Percentiles rank a stretch among this genome's conserved stretches.
These are phyloP conservation scores for Monarcha castaneiventris DNA, from an alignment of 2,113 vertebrate species.

Conservation along the genomic window DNA sequence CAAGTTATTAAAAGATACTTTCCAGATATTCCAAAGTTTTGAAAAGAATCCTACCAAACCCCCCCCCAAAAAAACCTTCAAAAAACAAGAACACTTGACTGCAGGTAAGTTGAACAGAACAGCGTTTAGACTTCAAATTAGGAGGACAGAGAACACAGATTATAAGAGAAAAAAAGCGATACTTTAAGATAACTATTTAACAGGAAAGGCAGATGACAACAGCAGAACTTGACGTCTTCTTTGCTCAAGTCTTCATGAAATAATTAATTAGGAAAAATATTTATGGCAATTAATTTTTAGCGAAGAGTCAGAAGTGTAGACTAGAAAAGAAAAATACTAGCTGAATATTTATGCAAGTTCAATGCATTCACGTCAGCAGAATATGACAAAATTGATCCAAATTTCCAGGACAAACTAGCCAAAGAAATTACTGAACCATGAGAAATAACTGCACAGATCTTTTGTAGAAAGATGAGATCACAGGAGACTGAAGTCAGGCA, in stretches of 20 bases:
- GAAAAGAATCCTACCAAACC: not conserved
- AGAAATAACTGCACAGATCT: not conserved
- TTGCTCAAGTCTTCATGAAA: not conserved
- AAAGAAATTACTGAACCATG: not conserved
- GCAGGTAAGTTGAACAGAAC: not conserved
- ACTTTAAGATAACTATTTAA: not conserved
- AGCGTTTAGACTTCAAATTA: not conserved
- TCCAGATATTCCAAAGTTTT: not conserved
- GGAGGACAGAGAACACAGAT: not conserved
- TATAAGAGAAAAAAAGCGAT: not conserved
- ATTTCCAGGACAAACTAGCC: not conserved
- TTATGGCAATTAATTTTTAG: not conserved
- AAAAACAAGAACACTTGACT: not conserved
- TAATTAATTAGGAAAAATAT: not conserved
- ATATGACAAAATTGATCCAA: not conserved
- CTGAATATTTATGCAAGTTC: constrained; percentile 30
- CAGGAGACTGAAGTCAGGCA: not conserved
- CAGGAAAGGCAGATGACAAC: not conserved
- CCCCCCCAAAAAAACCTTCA: too few relatives aligned
- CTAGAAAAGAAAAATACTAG: not conserved
- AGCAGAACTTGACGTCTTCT: not conserved
- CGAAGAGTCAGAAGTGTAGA: not conserved
- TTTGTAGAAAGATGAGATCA: not conserved
- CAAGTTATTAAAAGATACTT: not conserved
- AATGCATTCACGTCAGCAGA: not conserved